phyloP scores from a whole-genome alignment of 1,140 invertebrate genomes.

The Hestina assimilis region DNA sequence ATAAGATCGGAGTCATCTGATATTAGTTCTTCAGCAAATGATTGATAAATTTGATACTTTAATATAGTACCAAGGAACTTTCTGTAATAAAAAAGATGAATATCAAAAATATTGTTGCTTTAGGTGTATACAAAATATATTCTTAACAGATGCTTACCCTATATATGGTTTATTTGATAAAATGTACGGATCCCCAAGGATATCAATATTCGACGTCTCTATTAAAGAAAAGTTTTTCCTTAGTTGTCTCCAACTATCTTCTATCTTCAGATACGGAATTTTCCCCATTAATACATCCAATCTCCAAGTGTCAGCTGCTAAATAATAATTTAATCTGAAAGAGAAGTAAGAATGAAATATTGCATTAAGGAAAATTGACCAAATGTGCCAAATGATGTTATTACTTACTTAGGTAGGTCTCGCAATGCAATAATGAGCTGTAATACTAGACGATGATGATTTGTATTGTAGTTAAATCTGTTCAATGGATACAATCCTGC shows the following conservation, averaged over 20 bases:
- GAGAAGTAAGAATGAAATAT: too few relatives aligned
- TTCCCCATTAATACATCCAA: slow-evolving; percentile 75
- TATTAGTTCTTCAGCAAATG: slow-evolving; percentile 65
- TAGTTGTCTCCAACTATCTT: slow-evolving; percentile 77
- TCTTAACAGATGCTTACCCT: slow-evolving; percentile 48
- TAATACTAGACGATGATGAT: slow-evolving; percentile 66
- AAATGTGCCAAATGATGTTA: background rate
- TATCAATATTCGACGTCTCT: slow-evolving; percentile 66
- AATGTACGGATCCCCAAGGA: slow-evolving; percentile 78
- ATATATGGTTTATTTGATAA: slow-evolving; percentile 80
- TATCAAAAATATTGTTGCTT: too few relatives aligned
- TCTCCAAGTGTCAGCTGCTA: slow-evolving; percentile 81
- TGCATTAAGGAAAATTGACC: background rate
- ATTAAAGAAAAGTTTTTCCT: slow-evolving; percentile 67
- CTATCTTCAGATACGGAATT: slow-evolving; percentile 54
- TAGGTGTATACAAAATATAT: background rate
- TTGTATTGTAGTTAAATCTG: slow-evolving; percentile 59
- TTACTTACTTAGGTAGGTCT: slow-evolving; percentile 73
- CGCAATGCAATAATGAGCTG: slow-evolving; percentile 75
- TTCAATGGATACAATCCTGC: slow-evolving; percentile 60
- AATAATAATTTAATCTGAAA: slow-evolving; percentile 79
- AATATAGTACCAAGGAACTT: slow-evolving; percentile 68
- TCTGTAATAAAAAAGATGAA: slow-evolving; percentile 31
- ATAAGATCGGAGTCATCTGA: slow-evolving; percentile 63
- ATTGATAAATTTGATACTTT: slow-evolving; percentile 71